A percentile compares a stretch with the other conserved stretches of the same genome.
Evolutionary conservation across 1,140 invertebrate species (phyloP).

Genomic region (Trissolcus basalis): DNA sequence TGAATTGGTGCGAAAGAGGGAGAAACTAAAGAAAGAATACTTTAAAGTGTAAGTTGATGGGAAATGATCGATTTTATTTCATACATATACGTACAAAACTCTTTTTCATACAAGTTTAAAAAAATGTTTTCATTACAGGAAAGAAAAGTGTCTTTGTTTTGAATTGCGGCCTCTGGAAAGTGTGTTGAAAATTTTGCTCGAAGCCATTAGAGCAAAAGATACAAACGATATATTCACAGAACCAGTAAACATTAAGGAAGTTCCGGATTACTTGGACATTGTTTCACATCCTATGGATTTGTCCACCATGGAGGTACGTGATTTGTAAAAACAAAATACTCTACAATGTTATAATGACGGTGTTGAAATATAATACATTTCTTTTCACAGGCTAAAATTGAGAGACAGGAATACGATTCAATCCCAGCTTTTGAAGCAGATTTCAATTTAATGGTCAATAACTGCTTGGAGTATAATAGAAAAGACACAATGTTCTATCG

Average conservation of each 20-base stretch:
- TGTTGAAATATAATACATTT: not conserved
- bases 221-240: conserved; percentile 92
- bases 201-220: conserved; percentile 87
- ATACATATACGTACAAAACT: no score
- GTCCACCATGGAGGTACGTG: conserved; percentile 87
- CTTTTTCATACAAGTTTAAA: no score
- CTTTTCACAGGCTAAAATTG: conserved; percentile 80
- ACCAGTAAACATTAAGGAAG: conserved; percentile 93
- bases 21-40: conserved; percentile 94
- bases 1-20: conserved; percentile 95
- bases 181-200: conserved; percentile 84
- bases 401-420: conserved; percentile 84
- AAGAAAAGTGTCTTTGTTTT: conserved; percentile 87
- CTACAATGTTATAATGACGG: no score
- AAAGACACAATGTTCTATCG: conserved; percentile 93
- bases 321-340: not conserved
- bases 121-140: conserved; percentile 72
- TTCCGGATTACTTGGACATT: conserved; percentile 94
- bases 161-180: conserved; percentile 89
- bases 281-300: conserved; percentile 97
- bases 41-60: conserved; percentile 80
- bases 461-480: conserved; percentile 96
- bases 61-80: not conserved
- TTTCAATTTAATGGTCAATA: conserved; percentile 95
- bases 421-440: conserved; percentile 90